Base-by-base conservation (phyloP, 2,113 vertebrate species). In the Lamprologus sp. region DNA sequence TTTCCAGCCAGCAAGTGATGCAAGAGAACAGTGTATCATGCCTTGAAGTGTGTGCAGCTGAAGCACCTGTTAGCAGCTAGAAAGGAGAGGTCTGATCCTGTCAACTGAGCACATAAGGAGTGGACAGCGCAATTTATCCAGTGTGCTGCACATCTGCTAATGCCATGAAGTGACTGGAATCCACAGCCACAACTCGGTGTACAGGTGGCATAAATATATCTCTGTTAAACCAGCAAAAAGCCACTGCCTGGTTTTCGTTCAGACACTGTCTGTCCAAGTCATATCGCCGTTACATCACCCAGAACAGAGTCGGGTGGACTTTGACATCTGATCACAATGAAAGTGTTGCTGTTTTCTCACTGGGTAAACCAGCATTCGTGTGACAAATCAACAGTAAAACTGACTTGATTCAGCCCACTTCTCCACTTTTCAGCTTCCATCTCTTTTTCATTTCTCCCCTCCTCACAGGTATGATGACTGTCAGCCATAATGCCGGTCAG, bases 401-500 rank as follows among this genome's bases (percentile, higher is more conserved):
- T 2, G 6, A 58, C 86, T 91, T 93, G 94, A 95, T 90, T 94
- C 92, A 93, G 89, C 86, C 88, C 82, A 87, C 92, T 94, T 83
- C 83, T 90, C 77, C 84, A 58, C 81, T 83, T 91, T 95, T 90
- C 93, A 88, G 37, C 85, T 85, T 91, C 91, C 87, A 93, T 94
- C 93, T 94, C 88, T 60, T 82, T 90, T 94, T 92, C 87, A 93
- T 93, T 95, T 90, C 86, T 90, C 88, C 90, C 82, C 88, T 79
- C 83, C 86, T 90, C 90, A 91, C 94, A 94, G 93, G 94, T 92
- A 93, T 88, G 93, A 93, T 91, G 93, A 90, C 92, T 92, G 94
- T 88, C 91, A 93, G 91, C 92, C 93, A 92, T 94, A 94, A 95
- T 92, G 89, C 92, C 49, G 88, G 94, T 93, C 95, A 95, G 93